phyloP scores from a whole-genome alignment of 2,797 vertebrate genomes.

The Argentina silus region DNA sequence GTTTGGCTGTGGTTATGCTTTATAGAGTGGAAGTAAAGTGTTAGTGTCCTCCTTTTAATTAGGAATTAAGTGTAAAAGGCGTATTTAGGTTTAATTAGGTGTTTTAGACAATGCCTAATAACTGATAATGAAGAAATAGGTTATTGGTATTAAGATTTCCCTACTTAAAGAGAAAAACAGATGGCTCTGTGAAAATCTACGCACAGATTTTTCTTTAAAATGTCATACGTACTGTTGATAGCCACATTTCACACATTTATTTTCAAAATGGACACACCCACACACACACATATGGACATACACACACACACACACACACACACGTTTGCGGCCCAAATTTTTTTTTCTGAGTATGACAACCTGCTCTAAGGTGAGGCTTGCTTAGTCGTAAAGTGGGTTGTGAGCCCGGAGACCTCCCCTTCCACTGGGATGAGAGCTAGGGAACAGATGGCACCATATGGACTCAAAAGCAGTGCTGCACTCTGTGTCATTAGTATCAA shows the following conservation, averaged over 20 bases:
- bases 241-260: too few species aligned
- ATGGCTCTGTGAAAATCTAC: not conserved
- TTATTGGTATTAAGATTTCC: not conserved
- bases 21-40: not conserved
- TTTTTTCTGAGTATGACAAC: conserved; percentile 24
- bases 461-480: conserved; percentile 25
- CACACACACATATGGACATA: not conserved
- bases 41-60: not conserved
- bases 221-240: not conserved
- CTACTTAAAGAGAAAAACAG: not conserved
- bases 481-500: conserved; percentile 7
- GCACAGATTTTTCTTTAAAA: not conserved
- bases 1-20: not conserved
- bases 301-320: not conserved
- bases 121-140: too few species aligned
- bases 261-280: not conserved
- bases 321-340: not conserved
- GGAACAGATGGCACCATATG: conserved; percentile 43
- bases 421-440: conserved; percentile 28
- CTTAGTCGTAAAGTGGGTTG: conserved; percentile 42
- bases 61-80: not conserved
- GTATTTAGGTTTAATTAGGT: too few species aligned
- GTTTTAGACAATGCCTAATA: too few species aligned
- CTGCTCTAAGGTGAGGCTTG: conserved; percentile 19
- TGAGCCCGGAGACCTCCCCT: conserved; percentile 33